phyloP scores from a whole-genome alignment of 2,888 invertebrate species.

The Chrysina gloriosa region DNA sequence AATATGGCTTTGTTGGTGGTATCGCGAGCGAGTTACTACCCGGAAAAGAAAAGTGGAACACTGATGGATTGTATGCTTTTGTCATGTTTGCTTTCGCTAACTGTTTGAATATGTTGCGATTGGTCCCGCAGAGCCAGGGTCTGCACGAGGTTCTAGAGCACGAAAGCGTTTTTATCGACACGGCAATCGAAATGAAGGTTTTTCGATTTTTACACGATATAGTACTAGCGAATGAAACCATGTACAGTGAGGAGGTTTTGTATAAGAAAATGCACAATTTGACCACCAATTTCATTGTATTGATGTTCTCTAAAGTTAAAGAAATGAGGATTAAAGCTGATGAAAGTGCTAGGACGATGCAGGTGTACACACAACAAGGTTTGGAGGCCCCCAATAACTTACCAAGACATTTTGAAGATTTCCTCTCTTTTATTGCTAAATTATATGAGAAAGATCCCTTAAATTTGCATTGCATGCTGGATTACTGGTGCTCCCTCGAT shows the following conservation, averaged over 20 bases:
- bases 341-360: slow-evolving; percentile 85
- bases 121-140: slow-evolving; percentile 69
- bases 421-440: slow-evolving; percentile 82
- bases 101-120: slow-evolving; percentile 73
- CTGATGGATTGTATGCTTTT: slow-evolving; percentile 70
- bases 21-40: slow-evolving; percentile 68
- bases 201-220: slow-evolving; percentile 83
- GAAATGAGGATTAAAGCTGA: slow-evolving; percentile 87
- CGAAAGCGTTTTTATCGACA: slow-evolving; percentile 84
- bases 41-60: slow-evolving; percentile 66
- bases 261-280: slow-evolving; percentile 84
- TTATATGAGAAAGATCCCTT: slow-evolving; percentile 83
- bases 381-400: slow-evolving; percentile 80
- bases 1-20: slow-evolving; percentile 69
- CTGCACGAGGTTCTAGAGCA: slow-evolving; percentile 74
- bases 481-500: slow-evolving; percentile 84
- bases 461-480: slow-evolving; percentile 76
- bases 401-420: slow-evolving; percentile 84
- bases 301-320: slow-evolving; percentile 92
- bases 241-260: slow-evolving; percentile 84
- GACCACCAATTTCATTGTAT: slow-evolving; percentile 90
- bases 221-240: slow-evolving; percentile 75
- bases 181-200: slow-evolving; percentile 81
- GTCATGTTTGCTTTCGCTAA: slow-evolving; percentile 79
- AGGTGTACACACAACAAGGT: slow-evolving; percentile 81